Conservation (phyloP, 2,888 invertebrate genomes). For the Griposia aprilina region DNA sequence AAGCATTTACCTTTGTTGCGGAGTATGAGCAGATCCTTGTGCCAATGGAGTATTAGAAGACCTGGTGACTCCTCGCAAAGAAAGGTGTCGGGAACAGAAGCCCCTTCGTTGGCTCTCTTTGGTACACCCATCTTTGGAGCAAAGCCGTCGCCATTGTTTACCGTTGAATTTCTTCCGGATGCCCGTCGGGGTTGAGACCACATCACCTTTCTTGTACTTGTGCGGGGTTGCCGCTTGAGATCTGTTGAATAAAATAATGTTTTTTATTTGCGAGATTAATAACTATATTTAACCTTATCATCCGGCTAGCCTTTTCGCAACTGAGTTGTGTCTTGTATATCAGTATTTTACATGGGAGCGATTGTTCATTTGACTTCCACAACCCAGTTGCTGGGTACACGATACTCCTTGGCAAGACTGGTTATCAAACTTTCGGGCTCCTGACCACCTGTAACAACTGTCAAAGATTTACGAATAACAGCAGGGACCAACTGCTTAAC, state of each 20-base stretch:
- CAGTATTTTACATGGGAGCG: not conserved
- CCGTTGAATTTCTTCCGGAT: conserved; percentile 99
- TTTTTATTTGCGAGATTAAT: not conserved
- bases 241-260: conserved; percentile 79
- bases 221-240: conserved; percentile 98
- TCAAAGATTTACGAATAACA: not conserved
- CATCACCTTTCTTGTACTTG: conserved; percentile 99
- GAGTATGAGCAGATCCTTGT: conserved; percentile 83
- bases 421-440: not conserved
- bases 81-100: conserved; percentile 98
- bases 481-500: not conserved
- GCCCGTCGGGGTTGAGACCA: conserved; percentile 97
- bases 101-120: conserved; percentile 98
- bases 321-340: not conserved
- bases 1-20: conserved; percentile 84
- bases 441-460: not conserved
- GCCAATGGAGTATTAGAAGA: conserved; percentile 85
- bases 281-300: not conserved
- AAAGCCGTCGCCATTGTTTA: conserved; percentile 99
- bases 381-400: not conserved
- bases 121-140: conserved; percentile 98
- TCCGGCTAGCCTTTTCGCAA: not conserved
- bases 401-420: not conserved
- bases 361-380: not conserved
- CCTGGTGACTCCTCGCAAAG: conserved; percentile 93